phyloP scores from a whole-genome alignment of 1,140 invertebrate species.

The Coptotermes formosanus region DNA sequence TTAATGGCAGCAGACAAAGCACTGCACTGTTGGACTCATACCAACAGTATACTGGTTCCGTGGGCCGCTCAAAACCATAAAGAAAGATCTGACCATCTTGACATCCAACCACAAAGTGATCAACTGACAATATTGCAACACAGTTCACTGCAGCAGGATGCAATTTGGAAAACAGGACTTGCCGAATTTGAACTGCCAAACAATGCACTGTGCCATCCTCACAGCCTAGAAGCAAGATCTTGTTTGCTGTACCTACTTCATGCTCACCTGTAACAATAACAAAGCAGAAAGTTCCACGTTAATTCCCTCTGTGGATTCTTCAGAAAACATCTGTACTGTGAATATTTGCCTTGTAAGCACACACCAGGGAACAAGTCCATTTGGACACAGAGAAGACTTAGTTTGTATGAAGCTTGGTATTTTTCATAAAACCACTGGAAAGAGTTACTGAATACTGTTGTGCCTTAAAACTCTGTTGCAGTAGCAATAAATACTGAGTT shows the following conservation, averaged over 20 bases:
- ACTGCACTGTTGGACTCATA: conserved; percentile 53
- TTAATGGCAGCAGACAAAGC: conserved; percentile 44
- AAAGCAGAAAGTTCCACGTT: neutral
- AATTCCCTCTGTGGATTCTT: neutral
- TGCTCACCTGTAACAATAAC: conserved; percentile 49
- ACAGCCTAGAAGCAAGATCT: conserved; percentile 61
- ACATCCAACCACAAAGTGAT: conserved; percentile 50
- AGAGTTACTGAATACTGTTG: too few species aligned
- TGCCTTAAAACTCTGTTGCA: too few species aligned
- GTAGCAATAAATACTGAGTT: too few species aligned
- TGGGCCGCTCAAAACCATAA: conserved; percentile 30
- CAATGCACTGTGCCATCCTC: conserved; percentile 61
- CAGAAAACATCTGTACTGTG: neutral
- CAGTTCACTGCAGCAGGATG: conserved; percentile 54
- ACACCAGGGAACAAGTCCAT: too few species aligned
- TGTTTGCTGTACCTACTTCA: conserved; percentile 64
- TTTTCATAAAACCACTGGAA: too few species aligned
- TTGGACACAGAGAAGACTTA: too few species aligned
- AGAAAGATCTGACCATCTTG: conserved; percentile 52
- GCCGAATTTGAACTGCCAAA: conserved; percentile 56
- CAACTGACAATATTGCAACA: conserved; percentile 47
- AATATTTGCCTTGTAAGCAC: too few species aligned
- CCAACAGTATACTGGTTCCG: conserved; percentile 42
- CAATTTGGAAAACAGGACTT: conserved; percentile 47
- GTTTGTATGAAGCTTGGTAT: too few species aligned